Evolutionary conservation across 1,140 invertebrate species (phyloP), one percentile per base, ranked within the genome.

Genomic region (Cardiocondyla obscurior): DNA sequence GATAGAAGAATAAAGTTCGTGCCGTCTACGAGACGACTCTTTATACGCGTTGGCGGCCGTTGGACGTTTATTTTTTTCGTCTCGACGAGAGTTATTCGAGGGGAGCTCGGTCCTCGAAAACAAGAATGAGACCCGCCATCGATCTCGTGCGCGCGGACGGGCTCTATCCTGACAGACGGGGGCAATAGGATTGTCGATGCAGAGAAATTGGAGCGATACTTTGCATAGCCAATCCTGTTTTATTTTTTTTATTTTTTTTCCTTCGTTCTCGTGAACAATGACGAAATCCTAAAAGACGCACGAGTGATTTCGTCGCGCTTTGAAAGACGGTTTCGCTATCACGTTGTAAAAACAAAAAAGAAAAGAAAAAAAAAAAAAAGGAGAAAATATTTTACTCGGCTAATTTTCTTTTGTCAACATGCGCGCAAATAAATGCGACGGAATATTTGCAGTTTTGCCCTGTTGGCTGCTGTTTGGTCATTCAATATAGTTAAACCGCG

Each of bases 171-270:
- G 60, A 49, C 28, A 64, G 39, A 22, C 57, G 19, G 57, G 3
- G 10, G 30, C 73, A 77, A 77, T 67, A 65, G 46, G 19, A 69
- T 57, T 79, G 62, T 69, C 46, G 62, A 79, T 42, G 49, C 62
- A 39, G 74, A 79, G 74, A 79, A 79, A 79, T 79, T 69, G 60
- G 12, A 39, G 25, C 60, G n/a, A 79, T 69, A 69, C 44, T 79
- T 79, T 79, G 74, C 74, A 69, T 69, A 30, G 74, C 33, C 46
- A 53, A 79, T 53, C 3, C 12, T n/a, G n/a, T n/a, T n/a, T n/a
- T n/a, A n/a, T n/a, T n/a, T n/a, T n/a, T n/a, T n/a, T n/a, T 19
- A 10, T 53, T 22, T 22, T 58, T 57, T 39, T 28, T 46, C 53
- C 53, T 39, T 14, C 44, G 12, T 3, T 12, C n/a, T 28, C 74